Base-by-base conservation (phyloP, 2,113 vertebrate genomes). In the Clarias batrachus region DNA sequence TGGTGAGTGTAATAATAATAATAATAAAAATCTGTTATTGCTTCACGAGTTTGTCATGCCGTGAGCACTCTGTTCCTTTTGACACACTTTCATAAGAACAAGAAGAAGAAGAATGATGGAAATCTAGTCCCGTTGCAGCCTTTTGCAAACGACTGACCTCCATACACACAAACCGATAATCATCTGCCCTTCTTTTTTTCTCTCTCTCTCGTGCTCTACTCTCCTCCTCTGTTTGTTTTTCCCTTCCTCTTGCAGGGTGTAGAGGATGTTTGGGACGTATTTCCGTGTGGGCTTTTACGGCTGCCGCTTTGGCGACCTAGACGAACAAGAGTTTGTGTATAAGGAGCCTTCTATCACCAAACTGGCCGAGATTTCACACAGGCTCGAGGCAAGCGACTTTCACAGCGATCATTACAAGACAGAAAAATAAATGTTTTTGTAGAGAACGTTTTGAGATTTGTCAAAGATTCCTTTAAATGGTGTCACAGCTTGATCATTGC, bases 181-280 rank as follows among this genome's bases (percentile, higher is more conserved):
- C 1, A 27, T 25, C n/a, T 27, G 59, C 56, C 11, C 11, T 21
- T 19, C 25, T 30, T 10, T 85, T 27, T 86, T 71, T 90, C 27
- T 86, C 1, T 6, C 19, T 54, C n/a, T 48, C 7, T 48, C 7
- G 6, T 8, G 6, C 48, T 48, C 48, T 48, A 7, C 48, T 41
- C 52, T 33, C 56, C 56, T 11, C 25, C 60, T 52, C 27, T 71
- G 68, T 65, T 56, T 13, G 11, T 27, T 16, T n/a, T 83, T 77
- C 76, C 5, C 5, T 81, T 19, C 21, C 33, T 62, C 30, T 4
- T 2, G 13, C 92, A 99, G 98, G 94, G 95, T 89, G 97, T 97
- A 92, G 99, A 99, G 98, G 96, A 99, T 99, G 98, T 99, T 99
- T 94, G 98, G 98, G 88, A 99, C 98, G 30, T 99, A 99, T 94